Evolutionary conservation across 2,113 vertebrate species (phyloP), one percentile per base, ranked within the genome.

Genomic region (Petromus typicus): DNA sequence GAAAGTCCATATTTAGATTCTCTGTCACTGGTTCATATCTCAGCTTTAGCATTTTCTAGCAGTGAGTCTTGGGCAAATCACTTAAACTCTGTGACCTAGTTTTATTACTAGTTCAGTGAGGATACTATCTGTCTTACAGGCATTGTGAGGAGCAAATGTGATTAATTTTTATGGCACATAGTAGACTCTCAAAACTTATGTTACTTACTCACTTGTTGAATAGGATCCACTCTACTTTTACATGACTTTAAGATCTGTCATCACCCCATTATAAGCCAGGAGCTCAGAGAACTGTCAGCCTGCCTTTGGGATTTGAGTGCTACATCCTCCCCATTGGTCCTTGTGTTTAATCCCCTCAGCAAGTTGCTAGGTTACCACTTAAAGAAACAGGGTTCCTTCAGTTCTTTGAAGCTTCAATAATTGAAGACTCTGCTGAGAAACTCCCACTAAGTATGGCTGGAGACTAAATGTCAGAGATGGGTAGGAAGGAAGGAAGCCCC

Each of bases 241-340:
- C 87, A 59, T 86, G 88, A 81, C 88, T 89, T 88, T 78, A 91
- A 88, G 43, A 23, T 80, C 48, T 93, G 4, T 75, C 32, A 76
- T 87, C 71, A 82, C 43, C 32, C 61, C 17, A 4, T 84, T 83
- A 71, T 82, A 63, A 93, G 34, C 48, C 59, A 88, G 54, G 69
- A 85, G 22, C 94, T 89, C 45, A 94, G 57, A 95, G 86, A 89
- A 86, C 63, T 8, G 23, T 86, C 12, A 96, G n/a, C 73, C 75
- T 95, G 64, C 94, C 96, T 96, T 86, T 91, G 82, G 78, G 90
- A 94, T 93, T 97, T 98, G 92, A 88, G 40, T 92, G 40, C 66
- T 91, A 11, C 34, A 82, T 17, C 37, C 71, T 96, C 64, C 84
- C 64, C 56, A 37, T 51, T 73, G 76, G 66, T 89, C 17, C 3